Percentiles rank a stretch among this genome's conserved stretches.
These are phyloP conservation scores for Troides oblongomaculatus DNA, from an alignment of 2,888 invertebrate genomes.

Conservation along the genomic window DNA sequence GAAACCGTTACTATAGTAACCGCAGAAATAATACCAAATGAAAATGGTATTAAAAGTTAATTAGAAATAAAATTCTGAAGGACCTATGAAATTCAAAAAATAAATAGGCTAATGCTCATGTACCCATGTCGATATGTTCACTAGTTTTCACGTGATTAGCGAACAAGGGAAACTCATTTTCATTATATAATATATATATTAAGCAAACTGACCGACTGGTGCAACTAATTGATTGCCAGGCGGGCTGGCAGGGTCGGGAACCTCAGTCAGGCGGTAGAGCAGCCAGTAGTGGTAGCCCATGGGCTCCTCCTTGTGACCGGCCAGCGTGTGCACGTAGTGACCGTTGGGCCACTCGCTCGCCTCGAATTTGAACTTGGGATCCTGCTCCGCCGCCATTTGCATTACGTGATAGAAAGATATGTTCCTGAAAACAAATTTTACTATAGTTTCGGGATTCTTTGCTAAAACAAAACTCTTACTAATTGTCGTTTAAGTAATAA, in stretches of 20 bases:
- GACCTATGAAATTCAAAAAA: no score
- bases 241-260: constrained; percentile 89
- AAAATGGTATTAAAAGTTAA: no score
- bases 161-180: no score
- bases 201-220: constrained; percentile 85
- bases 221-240: constrained; percentile 93
- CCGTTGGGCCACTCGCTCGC: constrained; percentile 96
- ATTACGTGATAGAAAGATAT: constrained; percentile 86
- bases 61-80: no score
- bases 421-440: constrained; percentile 62
- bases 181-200: background rate
- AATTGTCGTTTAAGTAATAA: no score
- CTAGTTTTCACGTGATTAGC: no score
- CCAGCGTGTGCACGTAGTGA: constrained; percentile 93
- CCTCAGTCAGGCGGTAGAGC: constrained; percentile 88
- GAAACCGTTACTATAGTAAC: no score
- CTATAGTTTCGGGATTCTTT: no score
- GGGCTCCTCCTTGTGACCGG: constrained; percentile 88
- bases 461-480: no score
- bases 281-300: constrained; percentile 95
- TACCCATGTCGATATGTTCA: no score
- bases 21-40: no score
- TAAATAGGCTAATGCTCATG: no score
- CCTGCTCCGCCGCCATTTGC: constrained; percentile 91
- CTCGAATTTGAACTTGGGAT: constrained; percentile 85